Percentiles rank a stretch among this genome's conserved stretches.
Evolutionary conservation across 2,888 invertebrate genomes (phyloP).

Genomic region (Apodemia mormo): DNA sequence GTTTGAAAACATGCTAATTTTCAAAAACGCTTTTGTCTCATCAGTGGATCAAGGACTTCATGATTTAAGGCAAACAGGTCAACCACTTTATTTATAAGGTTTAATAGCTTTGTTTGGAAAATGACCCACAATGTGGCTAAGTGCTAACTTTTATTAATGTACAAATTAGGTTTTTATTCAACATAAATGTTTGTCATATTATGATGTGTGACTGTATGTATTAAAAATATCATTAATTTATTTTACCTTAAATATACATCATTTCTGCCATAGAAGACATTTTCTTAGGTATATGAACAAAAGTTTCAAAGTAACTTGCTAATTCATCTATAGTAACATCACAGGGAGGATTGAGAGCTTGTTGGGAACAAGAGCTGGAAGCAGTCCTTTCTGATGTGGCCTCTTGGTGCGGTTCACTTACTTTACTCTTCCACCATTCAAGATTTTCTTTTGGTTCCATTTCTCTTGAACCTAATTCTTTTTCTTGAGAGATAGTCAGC

Average conservation of each 20-base stretch:
- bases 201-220: slow-evolving; percentile 18
- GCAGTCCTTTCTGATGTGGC: slow-evolving; percentile 49
- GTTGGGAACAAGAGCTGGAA: slow-evolving; percentile 87
- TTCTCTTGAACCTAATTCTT: slow-evolving; percentile 34
- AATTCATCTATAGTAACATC: slow-evolving; percentile 97
- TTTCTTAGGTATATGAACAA: slow-evolving; percentile 97
- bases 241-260: slow-evolving; percentile 93
- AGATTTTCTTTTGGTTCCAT: slow-evolving; percentile 45
- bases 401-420: slow-evolving; percentile 41
- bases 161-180: too few species aligned
- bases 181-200: neutral
- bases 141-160: too few species aligned
- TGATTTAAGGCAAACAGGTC: too few species aligned
- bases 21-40: too few species aligned
- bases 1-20: too few species aligned
- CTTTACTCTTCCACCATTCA: slow-evolving; percentile 60
- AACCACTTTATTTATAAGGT: too few species aligned
- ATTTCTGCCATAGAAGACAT: slow-evolving; percentile 99
- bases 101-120: too few species aligned
- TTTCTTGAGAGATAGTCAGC: slow-evolving; percentile 61
- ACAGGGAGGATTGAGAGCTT: slow-evolving; percentile 87
- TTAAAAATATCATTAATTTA: slow-evolving; percentile 16
- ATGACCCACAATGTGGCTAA: too few species aligned
- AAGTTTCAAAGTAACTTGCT: slow-evolving; percentile 96
- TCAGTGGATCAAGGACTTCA: too few species aligned